Percentiles rank a stretch among this genome's conserved stretches.
Conservation (phyloP, 2,888 invertebrate genomes). For the Hypolimnas misippus region DNA sequence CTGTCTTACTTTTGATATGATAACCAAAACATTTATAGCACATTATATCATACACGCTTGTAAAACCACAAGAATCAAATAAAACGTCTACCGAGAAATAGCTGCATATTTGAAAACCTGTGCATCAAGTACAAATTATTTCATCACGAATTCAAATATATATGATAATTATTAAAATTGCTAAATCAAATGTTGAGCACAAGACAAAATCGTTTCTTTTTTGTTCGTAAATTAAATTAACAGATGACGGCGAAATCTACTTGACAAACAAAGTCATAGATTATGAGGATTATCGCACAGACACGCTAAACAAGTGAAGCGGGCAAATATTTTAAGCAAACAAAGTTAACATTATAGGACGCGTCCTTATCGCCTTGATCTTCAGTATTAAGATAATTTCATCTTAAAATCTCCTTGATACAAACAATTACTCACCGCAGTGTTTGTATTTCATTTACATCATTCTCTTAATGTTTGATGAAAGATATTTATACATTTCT, state of each 20-base stretch:
- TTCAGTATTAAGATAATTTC: conserved; percentile 23
- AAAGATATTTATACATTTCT: neutral
- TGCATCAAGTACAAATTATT: too few relatives aligned
- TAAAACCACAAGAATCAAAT: too few relatives aligned
- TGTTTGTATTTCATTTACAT: neutral
- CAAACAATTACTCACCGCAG: conserved; percentile 22
- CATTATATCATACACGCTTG: too few relatives aligned
- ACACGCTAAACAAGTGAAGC: conserved; percentile 24
- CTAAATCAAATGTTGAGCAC: neutral
- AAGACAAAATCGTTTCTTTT: neutral
- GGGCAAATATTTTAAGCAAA: conserved; percentile 35
- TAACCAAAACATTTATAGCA: too few relatives aligned
- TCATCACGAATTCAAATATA: neutral
- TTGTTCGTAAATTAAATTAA: conserved; percentile 1
- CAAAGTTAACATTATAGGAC: conserved; percentile 31
- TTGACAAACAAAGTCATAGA: neutral
- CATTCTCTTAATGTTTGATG: neutral
- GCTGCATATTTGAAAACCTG: too few relatives aligned
- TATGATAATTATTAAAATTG: neutral
- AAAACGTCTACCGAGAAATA: too few relatives aligned
- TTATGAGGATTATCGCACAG: conserved; percentile 9
- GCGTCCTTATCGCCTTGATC: conserved; percentile 31
- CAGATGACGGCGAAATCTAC: neutral
- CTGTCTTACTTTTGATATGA: too few relatives aligned
- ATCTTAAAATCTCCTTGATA: conserved; percentile 26